Conservation (phyloP, 2,113 vertebrate genomes). For the Bolborhynchus lineola region DNA sequence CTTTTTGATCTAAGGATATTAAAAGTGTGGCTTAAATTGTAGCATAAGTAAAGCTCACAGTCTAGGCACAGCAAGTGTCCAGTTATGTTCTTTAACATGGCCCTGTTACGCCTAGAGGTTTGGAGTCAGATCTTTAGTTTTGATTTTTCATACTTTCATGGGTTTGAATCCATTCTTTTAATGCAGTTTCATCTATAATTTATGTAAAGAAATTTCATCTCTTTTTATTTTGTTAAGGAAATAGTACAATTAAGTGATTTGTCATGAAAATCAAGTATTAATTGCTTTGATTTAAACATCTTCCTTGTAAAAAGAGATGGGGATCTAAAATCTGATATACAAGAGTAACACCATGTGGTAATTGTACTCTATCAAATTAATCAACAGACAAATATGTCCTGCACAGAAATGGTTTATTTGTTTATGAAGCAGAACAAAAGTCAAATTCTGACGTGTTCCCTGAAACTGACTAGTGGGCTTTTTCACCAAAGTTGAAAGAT, state of each 20-base stretch:
- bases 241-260: not conserved
- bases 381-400: not conserved
- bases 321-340: not conserved
- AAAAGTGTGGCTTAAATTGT: not conserved
- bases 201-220: not conserved
- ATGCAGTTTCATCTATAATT: not conserved
- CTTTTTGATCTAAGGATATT: not conserved
- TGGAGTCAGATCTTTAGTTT: not conserved
- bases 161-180: not conserved
- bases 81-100: not conserved
- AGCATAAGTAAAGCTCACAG: not conserved
- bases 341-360: not conserved
- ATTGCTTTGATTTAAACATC: not conserved
- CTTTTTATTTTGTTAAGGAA: not conserved
- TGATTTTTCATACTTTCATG: not conserved
- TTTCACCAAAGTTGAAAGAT: not conserved
- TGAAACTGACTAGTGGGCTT: not conserved
- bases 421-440: not conserved
- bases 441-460: not conserved
- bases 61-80: not conserved
- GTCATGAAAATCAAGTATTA: not conserved
- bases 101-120: not conserved
- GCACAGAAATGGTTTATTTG: not conserved
- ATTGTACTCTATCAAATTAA: not conserved
- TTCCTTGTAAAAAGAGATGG: not conserved